These are phyloP conservation scores for Uloborus diversus DNA, from an alignment of 1,140 invertebrate species.

Conservation along the genomic window DNA sequence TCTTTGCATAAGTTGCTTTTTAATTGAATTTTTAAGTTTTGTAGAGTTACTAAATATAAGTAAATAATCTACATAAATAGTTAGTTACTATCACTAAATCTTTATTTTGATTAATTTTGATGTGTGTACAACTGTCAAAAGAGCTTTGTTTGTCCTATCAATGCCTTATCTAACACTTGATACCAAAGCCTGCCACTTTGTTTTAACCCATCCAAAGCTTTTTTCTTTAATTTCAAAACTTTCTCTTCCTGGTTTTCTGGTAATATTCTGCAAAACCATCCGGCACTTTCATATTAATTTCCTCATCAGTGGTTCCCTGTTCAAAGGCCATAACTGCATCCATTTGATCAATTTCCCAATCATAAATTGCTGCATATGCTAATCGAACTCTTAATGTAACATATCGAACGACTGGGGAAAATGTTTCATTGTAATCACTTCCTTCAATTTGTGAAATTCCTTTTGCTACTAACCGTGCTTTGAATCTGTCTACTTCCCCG, in stretches of 20 bases:
- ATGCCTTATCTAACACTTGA: conserved; percentile 25
- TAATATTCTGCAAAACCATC: conserved; percentile 49
- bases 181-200: conserved; percentile 58
- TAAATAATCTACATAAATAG: conserved; percentile 57
- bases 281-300: conserved; percentile 65
- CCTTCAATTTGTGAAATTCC: conserved; percentile 64
- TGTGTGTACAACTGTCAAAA: conserved; percentile 57
- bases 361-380: conserved; percentile 59
- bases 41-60: conserved; percentile 10
- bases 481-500: conserved; percentile 62
- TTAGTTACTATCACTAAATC: conserved; percentile 30
- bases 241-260: neutral
- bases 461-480: conserved; percentile 64
- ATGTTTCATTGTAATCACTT: conserved; percentile 64
- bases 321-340: conserved; percentile 63
- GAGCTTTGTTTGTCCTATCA: conserved; percentile 33
- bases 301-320: conserved; percentile 63
- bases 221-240: conserved; percentile 57
- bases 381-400: conserved; percentile 62
- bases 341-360: conserved; percentile 61
- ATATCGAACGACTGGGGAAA: conserved; percentile 61
- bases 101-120: conserved; percentile 32
- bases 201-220: conserved; percentile 59
- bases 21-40: conserved; percentile 5
- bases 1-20: neutral